These are phyloP conservation scores for Amphipoea oculea DNA, from an alignment of 2,888 invertebrate genomes.

Conservation along the genomic window DNA sequence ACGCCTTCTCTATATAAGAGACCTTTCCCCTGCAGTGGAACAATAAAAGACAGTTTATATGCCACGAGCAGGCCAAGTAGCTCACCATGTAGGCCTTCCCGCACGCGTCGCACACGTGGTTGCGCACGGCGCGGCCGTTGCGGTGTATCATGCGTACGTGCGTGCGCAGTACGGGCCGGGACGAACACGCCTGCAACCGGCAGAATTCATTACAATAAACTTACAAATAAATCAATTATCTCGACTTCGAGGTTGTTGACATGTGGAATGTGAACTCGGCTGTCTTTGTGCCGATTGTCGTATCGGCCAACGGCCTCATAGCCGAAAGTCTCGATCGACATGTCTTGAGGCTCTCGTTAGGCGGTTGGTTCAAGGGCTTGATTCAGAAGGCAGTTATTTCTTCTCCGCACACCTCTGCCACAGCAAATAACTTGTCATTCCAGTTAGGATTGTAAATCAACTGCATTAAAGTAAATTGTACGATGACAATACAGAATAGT, in stretches of 20 bases:
- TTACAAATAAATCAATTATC: neutral
- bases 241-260: neutral
- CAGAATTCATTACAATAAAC: accelerated
- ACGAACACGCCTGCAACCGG: slow-evolving; percentile 77
- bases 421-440: no score
- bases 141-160: slow-evolving; percentile 79
- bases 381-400: neutral
- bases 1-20: no score
- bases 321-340: neutral
- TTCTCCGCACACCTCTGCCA: no score
- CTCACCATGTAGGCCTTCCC: slow-evolving; percentile 44
- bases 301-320: no score
- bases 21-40: no score
- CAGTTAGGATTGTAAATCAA: no score
- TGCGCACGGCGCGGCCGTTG: slow-evolving; percentile 66
- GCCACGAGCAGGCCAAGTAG: no score
- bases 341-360: neutral
- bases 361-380: no score
- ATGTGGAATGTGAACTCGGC: neutral
- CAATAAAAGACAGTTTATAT: no score
- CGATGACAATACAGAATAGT: no score
- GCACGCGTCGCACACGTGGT: slow-evolving; percentile 84
- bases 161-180: slow-evolving; percentile 80
- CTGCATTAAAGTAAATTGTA: no score
- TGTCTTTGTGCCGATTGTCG: neutral